Evolutionary conservation across 2,113 vertebrate genomes (phyloP).

Genomic region (Rattus rattus): DNA sequence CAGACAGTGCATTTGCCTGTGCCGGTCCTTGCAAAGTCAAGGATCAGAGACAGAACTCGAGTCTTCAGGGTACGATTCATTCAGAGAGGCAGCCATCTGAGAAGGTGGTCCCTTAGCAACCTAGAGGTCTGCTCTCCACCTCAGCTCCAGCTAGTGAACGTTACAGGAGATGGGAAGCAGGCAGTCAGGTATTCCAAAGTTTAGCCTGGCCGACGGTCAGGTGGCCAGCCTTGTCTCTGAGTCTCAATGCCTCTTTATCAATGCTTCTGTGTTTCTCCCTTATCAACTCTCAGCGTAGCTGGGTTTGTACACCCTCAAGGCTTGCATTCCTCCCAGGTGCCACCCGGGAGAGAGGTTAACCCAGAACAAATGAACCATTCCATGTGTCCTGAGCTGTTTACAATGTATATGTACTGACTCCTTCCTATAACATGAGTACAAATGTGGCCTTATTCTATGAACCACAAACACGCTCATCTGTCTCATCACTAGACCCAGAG

Average conservation of each 20-base stretch:
- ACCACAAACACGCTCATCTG: neutral
- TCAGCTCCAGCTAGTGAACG: neutral
- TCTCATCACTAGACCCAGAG: neutral
- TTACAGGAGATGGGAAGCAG: neutral
- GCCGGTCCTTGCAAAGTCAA: neutral
- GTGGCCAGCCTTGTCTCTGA: neutral
- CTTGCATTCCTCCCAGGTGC: neutral
- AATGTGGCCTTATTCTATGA: neutral
- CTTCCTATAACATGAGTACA: neutral
- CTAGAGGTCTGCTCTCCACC: neutral
- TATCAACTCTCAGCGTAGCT: neutral
- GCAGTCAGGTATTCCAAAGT: neutral
- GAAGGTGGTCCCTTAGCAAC: neutral
- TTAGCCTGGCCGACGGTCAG: neutral
- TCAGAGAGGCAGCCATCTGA: neutral
- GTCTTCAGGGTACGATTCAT: neutral
- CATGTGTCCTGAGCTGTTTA: neutral
- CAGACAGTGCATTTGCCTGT: neutral
- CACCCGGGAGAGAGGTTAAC: neutral
- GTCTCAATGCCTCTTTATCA: neutral
- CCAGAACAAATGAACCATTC: neutral
- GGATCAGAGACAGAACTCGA: neutral
- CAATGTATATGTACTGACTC: neutral
- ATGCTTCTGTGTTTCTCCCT: no score
- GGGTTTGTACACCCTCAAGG: neutral